A percentile compares a stretch with the other conserved stretches of the same genome.
These are phyloP conservation scores for Otis tarda DNA, from an alignment of 2,113 vertebrate species.

Conservation along the genomic window DNA sequence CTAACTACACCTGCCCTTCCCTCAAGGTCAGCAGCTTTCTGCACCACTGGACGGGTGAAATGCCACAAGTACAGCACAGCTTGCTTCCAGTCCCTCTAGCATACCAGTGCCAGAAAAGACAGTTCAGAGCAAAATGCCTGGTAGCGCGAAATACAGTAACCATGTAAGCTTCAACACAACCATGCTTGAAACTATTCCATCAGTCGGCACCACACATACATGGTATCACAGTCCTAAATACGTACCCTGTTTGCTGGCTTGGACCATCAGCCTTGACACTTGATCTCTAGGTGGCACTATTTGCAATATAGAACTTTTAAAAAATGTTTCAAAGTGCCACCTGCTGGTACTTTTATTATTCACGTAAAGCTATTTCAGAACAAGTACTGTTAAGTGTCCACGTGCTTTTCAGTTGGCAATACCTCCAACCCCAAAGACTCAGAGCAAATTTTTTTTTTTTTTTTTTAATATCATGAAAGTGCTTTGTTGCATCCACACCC, in stretches of 20 bases:
- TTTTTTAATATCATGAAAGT: background rate
- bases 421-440: background rate
- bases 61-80: accelerated
- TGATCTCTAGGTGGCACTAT: background rate
- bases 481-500: background rate
- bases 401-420: accelerated
- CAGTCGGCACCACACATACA: accelerated
- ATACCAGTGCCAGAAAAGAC: background rate
- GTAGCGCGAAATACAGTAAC: background rate
- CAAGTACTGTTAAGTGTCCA: accelerated
- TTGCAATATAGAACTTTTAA: accelerated
- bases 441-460: background rate
- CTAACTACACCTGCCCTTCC: background rate
- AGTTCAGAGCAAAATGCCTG: background rate
- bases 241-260: accelerated
- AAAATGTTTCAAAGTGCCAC: background rate
- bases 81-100: background rate
- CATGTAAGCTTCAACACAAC: accelerated
- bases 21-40: background rate
- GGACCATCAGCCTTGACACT: no score
- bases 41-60: background rate
- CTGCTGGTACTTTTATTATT: background rate
- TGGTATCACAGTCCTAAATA: accelerated
- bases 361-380: accelerated
- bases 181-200: accelerated